phyloP scores from a whole-genome alignment of 2,797 vertebrate genomes.

The Caiman crocodilus region DNA sequence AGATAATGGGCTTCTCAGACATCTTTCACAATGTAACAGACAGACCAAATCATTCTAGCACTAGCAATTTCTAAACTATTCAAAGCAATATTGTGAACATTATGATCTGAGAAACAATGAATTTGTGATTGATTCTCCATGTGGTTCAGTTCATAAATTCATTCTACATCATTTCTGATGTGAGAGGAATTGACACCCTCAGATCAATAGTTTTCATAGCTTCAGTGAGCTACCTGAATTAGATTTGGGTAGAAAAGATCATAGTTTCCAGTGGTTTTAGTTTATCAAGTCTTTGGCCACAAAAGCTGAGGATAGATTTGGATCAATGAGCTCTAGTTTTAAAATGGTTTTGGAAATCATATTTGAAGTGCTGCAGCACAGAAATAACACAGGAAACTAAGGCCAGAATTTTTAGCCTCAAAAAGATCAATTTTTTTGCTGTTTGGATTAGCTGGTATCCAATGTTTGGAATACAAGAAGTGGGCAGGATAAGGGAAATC shows the following conservation, averaged over 20 bases:
- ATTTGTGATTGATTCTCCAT: not conserved
- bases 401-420: not conserved
- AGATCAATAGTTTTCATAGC: slow-evolving; percentile 43
- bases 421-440: slow-evolving; percentile 26
- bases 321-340: not conserved
- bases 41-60: not conserved
- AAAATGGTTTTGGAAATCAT: not conserved
- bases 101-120: not conserved
- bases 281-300: slow-evolving; percentile 45
- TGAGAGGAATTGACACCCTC: slow-evolving; percentile 3
- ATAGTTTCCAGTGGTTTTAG: slow-evolving; percentile 23
- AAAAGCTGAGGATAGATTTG: slow-evolving; percentile 26
- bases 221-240: not conserved
- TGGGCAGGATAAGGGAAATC: not conserved
- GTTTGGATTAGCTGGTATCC: slow-evolving; percentile 17
- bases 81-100: not conserved
- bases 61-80: not conserved
- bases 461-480: not conserved
- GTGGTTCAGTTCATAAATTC: slow-evolving; percentile 40
- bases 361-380: slow-evolving; percentile 32
- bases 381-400: not conserved
- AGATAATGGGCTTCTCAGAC: not conserved
- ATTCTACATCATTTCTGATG: slow-evolving; percentile 38
- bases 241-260: slow-evolving; percentile 35
- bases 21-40: not conserved